Evolutionary conservation across 2,888 invertebrate species (phyloP).

Genomic region (Acronicta leporina): DNA sequence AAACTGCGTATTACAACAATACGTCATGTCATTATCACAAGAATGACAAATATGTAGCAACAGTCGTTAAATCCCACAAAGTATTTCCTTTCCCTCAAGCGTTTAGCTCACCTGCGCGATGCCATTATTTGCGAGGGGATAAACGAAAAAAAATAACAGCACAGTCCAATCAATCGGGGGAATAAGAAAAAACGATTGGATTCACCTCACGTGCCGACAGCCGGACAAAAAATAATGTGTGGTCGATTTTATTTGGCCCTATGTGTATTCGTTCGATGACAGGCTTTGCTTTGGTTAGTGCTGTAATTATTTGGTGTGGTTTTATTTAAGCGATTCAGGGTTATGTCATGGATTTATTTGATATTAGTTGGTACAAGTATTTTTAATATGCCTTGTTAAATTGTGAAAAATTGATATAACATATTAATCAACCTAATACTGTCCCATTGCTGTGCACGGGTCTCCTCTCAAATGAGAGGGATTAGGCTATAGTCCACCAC

Average conservation of each 20-base stretch:
- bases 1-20: background rate
- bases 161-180: constrained; percentile 82
- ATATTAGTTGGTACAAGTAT: background rate
- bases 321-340: constrained; percentile 25
- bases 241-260: constrained; percentile 71
- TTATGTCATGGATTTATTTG: background rate
- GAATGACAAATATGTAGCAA: constrained; percentile 51
- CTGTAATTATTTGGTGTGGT: constrained; percentile 54
- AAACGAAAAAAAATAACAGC: constrained; percentile 75
- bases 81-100: constrained; percentile 62
- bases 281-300: constrained; percentile 57
- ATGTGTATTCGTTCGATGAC: constrained; percentile 66
- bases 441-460: no score
- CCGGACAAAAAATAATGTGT: constrained; percentile 70
- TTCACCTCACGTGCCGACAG: constrained; percentile 81
- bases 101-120: constrained; percentile 75
- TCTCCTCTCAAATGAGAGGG: no score
- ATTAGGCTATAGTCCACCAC: no score
- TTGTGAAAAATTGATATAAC: no score
- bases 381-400: no score
- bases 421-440: no score
- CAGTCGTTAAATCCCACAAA: constrained; percentile 58
- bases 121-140: constrained; percentile 73
- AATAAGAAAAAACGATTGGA: constrained; percentile 82
- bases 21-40: constrained; percentile 16